Evolutionary conservation across 2,113 vertebrate species (phyloP).

Genomic region (Salminus brasiliensis): DNA sequence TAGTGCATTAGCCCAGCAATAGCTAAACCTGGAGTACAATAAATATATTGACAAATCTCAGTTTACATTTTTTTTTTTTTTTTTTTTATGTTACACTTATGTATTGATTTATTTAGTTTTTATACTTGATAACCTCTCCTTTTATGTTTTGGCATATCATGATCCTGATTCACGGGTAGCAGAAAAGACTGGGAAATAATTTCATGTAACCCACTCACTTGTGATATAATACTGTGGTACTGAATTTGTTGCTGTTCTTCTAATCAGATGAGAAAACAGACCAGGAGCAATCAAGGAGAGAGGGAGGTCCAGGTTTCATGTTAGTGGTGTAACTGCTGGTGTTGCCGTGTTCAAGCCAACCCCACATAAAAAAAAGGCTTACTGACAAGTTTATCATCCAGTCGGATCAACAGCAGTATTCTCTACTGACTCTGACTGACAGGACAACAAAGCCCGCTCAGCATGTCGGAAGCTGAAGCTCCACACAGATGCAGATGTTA

Average conservation of each 20-base stretch:
- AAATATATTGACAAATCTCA: too few species aligned
- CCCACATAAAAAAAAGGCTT: conserved; percentile 42
- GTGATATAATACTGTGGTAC: too few species aligned
- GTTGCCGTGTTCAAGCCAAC: conserved; percentile 25
- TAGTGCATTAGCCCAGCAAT: too few species aligned
- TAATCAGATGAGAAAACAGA: neutral
- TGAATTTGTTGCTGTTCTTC: too few species aligned
- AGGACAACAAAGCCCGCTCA: conserved; percentile 73
- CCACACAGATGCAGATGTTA: conserved; percentile 66
- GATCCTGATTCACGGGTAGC: too few species aligned
- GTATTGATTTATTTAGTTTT: too few species aligned
- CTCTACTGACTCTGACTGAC: conserved; percentile 75
- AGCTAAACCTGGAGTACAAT: too few species aligned
- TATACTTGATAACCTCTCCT: too few species aligned
- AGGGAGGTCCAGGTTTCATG: conserved; percentile 9
- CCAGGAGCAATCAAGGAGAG: neutral
- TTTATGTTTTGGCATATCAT: too few species aligned
- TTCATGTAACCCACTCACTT: neutral
- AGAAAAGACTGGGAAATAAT: too few species aligned
- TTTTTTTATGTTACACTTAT: too few species aligned
- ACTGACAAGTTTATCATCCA: conserved; percentile 84
- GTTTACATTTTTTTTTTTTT: too few species aligned
- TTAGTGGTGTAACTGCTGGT: conserved; percentile 15
- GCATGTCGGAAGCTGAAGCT: conserved; percentile 57
- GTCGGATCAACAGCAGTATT: conserved; percentile 72